Evolutionary conservation across 2,113 vertebrate genomes (phyloP).

Genomic region (Amphiprion ocellaris): DNA sequence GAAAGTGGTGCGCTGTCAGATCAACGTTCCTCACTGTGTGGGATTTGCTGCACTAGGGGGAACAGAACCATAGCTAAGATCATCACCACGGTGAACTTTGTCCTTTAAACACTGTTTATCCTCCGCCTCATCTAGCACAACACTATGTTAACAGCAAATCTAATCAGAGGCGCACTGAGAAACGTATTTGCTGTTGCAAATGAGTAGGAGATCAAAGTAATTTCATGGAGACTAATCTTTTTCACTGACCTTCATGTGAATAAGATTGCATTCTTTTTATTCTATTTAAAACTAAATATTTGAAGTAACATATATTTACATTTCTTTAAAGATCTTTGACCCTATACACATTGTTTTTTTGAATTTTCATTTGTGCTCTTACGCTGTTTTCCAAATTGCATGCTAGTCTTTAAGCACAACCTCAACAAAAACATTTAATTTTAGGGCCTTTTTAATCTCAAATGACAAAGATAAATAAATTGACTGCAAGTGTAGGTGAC

Average conservation of each 20-base stretch:
- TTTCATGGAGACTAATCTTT: background rate
- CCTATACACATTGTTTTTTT: background rate
- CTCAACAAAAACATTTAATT: background rate
- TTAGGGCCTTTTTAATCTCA: background rate
- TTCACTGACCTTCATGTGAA: background rate
- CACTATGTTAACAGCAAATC: background rate
- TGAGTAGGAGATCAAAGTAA: background rate
- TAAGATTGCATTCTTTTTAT: background rate
- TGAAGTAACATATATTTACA: too few species aligned
- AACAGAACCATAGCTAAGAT: background rate
- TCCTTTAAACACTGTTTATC: background rate
- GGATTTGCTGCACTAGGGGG: background rate
- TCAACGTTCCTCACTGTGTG: background rate
- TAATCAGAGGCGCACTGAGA: background rate
- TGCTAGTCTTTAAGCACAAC: too few species aligned
- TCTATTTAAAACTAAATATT: too few species aligned
- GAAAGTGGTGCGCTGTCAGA: background rate
- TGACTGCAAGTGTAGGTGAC: background rate
- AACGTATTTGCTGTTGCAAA: background rate
- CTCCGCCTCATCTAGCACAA: background rate
- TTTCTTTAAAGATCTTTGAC: too few species aligned
- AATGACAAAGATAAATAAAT: background rate
- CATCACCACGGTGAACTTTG: background rate
- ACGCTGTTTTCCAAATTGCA: background rate
- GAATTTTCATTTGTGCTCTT: background rate